These are phyloP conservation scores for Atlantisia rogersi DNA, from an alignment of 2,113 vertebrate genomes.

Conservation along the genomic window DNA sequence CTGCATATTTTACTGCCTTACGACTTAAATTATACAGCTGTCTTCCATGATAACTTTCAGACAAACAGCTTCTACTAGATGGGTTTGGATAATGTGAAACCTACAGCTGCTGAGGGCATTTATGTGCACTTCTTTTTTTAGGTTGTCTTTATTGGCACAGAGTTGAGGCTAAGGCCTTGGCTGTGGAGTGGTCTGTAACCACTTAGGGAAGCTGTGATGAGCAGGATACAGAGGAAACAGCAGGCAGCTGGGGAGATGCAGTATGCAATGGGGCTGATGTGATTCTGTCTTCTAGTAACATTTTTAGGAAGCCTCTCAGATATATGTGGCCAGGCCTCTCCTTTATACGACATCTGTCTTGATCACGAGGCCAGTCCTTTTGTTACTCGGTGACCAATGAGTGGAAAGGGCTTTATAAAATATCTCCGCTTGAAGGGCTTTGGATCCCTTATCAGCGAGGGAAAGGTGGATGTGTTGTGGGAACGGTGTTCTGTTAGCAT, in stretches of 20 bases:
- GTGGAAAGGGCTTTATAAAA: neutral
- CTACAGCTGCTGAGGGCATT: neutral
- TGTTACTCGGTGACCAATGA: neutral
- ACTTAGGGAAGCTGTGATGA: neutral
- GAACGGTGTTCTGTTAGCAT: neutral
- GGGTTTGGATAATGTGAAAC: neutral
- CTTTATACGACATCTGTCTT: neutral
- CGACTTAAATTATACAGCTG: neutral
- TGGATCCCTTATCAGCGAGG: neutral
- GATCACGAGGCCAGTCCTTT: neutral
- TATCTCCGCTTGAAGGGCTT: neutral
- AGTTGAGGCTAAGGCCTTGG: neutral
- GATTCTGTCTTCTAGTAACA: neutral
- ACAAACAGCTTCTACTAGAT: neutral
- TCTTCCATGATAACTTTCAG: neutral
- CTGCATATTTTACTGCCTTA: neutral
- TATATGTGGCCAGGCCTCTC: neutral
- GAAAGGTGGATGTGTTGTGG: rapidly evolving
- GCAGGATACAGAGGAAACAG: neutral
- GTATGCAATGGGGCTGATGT: neutral
- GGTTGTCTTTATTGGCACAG: neutral
- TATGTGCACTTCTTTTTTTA: neutral
- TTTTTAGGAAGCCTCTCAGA: neutral
- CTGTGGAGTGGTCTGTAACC: neutral
- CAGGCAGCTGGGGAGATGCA: neutral